Evolutionary conservation across 2,797 vertebrate species (phyloP), one percentile per base, ranked within the genome.

Genomic region (Apogon talboti): DNA sequence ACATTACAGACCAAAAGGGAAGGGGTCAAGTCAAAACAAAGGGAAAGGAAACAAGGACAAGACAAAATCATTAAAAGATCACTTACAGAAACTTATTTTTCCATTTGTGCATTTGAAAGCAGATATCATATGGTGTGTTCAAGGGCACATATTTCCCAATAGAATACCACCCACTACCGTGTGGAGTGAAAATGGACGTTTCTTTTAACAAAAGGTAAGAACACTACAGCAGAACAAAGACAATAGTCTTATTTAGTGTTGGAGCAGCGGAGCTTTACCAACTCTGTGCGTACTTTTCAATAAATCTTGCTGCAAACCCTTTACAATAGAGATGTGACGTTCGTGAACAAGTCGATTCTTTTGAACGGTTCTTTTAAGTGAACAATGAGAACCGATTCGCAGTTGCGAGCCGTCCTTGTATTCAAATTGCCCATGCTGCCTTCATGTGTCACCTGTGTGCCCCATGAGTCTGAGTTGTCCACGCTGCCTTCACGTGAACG

Each of bases 21-120:
- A 0, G 47, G 72, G 67, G 72, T 65, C 28, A 76, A 60, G 63
- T 62, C 53, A 87, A 83, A 84, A 75, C 30, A 84, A 75, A 74
- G 64, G 71, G 38, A 58, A 59, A 59, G 87, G 45, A 84, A 71
- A 87, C 3, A 37, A 43, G 48, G 67, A 90, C 38, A 83, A 65
- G 35, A 84, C 19, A 72, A 65, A 57, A 52, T 40, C 4, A 33
- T 81, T 74, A 74, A 54, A 54, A 43, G 4, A 51, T 62, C 3
- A 48, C 45, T 66, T 11, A 58, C 1, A 2, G n/a, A n/a, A n/a
- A n/a, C n/a, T 55, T 10, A 15, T 56, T 38, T 14, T 28, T 28
- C 24, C 12, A 21, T 4, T 44, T 51, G 44, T 44, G 10, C 44
- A 71, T 73, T 40, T 71, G 56, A 18, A 68, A 76, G 51, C 41